These are phyloP conservation scores for Simalia tracyae DNA, from an alignment of 2,797 vertebrate species.

Conservation along the genomic window DNA sequence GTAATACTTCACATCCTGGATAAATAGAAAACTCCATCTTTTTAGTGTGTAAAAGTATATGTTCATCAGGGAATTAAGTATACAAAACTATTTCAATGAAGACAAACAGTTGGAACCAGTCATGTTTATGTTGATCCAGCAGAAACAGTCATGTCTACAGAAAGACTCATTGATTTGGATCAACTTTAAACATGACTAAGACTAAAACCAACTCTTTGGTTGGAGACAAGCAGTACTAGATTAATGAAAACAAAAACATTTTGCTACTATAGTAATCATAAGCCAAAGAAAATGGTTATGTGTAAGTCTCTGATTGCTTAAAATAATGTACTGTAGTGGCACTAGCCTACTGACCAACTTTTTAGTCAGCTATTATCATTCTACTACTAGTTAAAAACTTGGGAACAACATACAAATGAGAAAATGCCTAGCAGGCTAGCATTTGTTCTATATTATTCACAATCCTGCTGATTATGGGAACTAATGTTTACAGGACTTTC, in stretches of 20 bases:
- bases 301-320: constrained; percentile 53
- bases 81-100: constrained; percentile 40
- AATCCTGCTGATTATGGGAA: constrained; percentile 31
- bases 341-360: constrained; percentile 32
- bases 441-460: constrained; percentile 37
- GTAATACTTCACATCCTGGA: constrained; percentile 57
- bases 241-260: constrained; percentile 14
- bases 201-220: constrained; percentile 5
- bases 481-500: constrained; percentile 27
- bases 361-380: constrained; percentile 31
- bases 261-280: constrained; percentile 76
- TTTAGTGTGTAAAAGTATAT: constrained; percentile 38
- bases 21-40: constrained; percentile 54
- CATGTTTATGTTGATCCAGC: not conserved
- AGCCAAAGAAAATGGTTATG: constrained; percentile 89
- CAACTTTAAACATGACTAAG: not conserved
- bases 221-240: constrained; percentile 54
- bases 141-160: not conserved
- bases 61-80: constrained; percentile 53
- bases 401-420: constrained; percentile 32
- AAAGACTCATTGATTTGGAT: not conserved
- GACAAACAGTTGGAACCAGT: constrained; percentile 25
- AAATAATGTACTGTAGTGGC: constrained; percentile 43
- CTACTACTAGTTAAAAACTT: constrained; percentile 8
- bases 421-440: constrained; percentile 31